Percentiles rank a stretch among this genome's conserved stretches.
These are phyloP conservation scores for Phrynocephalus guinanensis DNA, from an alignment of 2,797 vertebrate species.

Conservation along the genomic window DNA sequence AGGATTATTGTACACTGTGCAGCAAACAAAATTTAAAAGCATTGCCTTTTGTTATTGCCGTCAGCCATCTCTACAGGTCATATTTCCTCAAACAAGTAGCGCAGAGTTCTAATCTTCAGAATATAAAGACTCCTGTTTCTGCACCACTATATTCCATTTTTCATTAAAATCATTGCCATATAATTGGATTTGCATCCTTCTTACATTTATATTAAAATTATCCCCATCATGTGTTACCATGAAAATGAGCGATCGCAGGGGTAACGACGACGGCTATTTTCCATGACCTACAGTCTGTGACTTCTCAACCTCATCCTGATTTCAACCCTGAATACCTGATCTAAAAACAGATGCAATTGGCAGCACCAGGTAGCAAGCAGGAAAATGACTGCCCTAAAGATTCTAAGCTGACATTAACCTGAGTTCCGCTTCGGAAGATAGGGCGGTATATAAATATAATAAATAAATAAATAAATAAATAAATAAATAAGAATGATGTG, in stretches of 20 bases:
- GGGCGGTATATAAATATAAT: no score
- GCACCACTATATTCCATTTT: constrained; percentile 35
- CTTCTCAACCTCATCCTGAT: not conserved
- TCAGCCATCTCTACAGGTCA: not conserved
- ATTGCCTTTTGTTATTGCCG: constrained; percentile 2
- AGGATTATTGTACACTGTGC: not conserved
- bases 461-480: no score
- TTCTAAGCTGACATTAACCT: no score
- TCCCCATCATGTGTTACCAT: constrained; percentile 39
- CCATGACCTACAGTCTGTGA: constrained; percentile 38
- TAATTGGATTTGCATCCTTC: constrained; percentile 48
- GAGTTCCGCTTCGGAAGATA: no score
- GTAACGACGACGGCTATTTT: constrained; percentile 20
- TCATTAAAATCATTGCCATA: constrained; percentile 49
- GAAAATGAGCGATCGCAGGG: constrained; percentile 12
- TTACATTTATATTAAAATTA: constrained; percentile 50
- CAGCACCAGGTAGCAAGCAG: not conserved
- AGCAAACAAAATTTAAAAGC: constrained; percentile 32
- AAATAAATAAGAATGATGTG: not conserved
- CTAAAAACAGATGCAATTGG: not conserved
- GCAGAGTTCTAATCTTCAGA: constrained; percentile 41
- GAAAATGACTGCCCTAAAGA: not conserved
- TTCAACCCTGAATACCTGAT: not conserved
- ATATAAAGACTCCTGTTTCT: constrained; percentile 43
- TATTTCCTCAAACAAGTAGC: constrained; percentile 11